A percentile compares a stretch with the other conserved stretches of the same genome.
Evolutionary conservation across 2,888 invertebrate species (phyloP).

Genomic region (Dasypogon diadema): DNA sequence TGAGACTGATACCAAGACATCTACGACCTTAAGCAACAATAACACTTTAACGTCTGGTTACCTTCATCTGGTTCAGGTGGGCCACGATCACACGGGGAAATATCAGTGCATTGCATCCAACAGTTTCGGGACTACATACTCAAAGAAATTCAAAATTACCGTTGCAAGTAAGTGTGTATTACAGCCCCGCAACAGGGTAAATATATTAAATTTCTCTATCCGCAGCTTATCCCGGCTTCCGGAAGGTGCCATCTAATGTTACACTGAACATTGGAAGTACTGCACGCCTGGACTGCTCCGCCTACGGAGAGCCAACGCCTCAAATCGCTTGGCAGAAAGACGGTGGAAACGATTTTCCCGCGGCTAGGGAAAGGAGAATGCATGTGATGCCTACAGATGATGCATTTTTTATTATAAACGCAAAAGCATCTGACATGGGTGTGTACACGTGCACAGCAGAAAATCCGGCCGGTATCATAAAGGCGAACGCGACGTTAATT

Average conservation of each 20-base stretch:
- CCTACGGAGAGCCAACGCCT: constrained; percentile 88
- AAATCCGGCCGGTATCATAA: constrained; percentile 88
- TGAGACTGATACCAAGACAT: constrained; percentile 62
- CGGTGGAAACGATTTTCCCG: constrained; percentile 94
- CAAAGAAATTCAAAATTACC: constrained; percentile 85
- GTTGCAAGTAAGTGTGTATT: constrained; percentile 78
- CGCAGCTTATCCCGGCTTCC: constrained; percentile 86
- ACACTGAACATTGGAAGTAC: constrained; percentile 87
- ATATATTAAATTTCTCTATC: constrained; percentile 59
- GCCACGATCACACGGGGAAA: constrained; percentile 84
- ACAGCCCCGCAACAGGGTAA: too few species aligned
- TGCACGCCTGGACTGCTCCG: constrained; percentile 91
- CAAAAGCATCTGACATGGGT: constrained; percentile 89
- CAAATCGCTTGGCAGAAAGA: constrained; percentile 93
- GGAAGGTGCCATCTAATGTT: constrained; percentile 85
- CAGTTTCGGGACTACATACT: constrained; percentile 89
- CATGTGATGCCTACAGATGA: constrained; percentile 93
- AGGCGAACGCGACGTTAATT: constrained; percentile 87
- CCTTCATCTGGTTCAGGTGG: constrained; percentile 80
- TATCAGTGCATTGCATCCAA: constrained; percentile 96
- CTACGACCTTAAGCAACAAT: constrained; percentile 71
- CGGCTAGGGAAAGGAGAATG: constrained; percentile 92
- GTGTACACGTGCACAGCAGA: constrained; percentile 93
- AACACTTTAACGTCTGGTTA: constrained; percentile 78
- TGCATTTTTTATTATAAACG: constrained; percentile 92